These are phyloP conservation scores for Hyposoter dolosus DNA, from an alignment of 2,888 invertebrate genomes.

Conservation along the genomic window DNA sequence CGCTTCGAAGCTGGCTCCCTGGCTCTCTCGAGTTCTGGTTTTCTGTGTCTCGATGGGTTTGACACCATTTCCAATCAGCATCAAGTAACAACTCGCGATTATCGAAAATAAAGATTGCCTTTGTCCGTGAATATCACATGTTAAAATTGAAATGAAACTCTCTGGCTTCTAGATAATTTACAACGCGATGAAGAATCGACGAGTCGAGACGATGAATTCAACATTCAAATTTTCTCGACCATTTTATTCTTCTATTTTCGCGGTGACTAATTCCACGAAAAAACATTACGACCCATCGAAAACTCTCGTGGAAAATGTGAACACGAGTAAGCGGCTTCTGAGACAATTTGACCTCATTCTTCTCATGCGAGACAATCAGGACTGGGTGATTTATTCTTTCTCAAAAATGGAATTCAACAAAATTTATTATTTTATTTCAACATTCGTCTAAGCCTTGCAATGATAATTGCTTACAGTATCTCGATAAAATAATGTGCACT, in stretches of 20 bases:
- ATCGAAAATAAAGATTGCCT: not conserved
- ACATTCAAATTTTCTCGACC: slow-evolving; percentile 91
- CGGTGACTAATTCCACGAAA: slow-evolving; percentile 94
- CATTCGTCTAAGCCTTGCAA: not conserved
- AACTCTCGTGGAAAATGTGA: slow-evolving; percentile 94
- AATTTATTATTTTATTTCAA: not conserved
- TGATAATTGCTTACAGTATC: slow-evolving; percentile 46
- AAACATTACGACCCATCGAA: slow-evolving; percentile 94
- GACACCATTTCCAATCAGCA: slow-evolving; percentile 93
- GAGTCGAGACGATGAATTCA: slow-evolving; percentile 93
- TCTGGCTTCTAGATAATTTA: slow-evolving; percentile 88
- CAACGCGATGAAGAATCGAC: slow-evolving; percentile 96
- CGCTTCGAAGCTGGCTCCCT: slow-evolving; percentile 94
- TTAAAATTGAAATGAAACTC: not conserved
- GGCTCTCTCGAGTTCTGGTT: slow-evolving; percentile 92
- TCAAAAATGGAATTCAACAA: slow-evolving; percentile 5
- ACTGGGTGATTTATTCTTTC: slow-evolving; percentile 87
- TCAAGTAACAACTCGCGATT: slow-evolving; percentile 83
- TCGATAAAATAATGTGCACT: slow-evolving; percentile 53
- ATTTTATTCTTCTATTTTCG: slow-evolving; percentile 92
- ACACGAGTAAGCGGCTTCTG: slow-evolving; percentile 91
- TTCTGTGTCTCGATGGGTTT: slow-evolving; percentile 96
- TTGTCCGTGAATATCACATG: no score
- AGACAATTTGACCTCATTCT: slow-evolving; percentile 96
- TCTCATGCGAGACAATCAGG: slow-evolving; percentile 93